A percentile compares a stretch with the other conserved stretches of the same genome.
Conservation (phyloP, 1,140 invertebrate species). For the Zaprionus capensis region DNA sequence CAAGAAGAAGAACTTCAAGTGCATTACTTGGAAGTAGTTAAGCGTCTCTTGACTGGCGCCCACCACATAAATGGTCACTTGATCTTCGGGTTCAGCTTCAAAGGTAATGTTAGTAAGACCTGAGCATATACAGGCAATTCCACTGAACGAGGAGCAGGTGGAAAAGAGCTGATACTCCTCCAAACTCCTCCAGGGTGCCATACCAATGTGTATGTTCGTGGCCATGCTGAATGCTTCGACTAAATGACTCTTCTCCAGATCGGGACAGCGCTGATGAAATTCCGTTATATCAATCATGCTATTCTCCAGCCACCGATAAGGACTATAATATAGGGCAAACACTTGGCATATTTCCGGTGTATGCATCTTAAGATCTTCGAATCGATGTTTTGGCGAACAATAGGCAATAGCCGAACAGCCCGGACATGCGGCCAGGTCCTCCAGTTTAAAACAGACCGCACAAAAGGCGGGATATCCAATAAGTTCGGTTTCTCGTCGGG, state of each 20-base stretch:
- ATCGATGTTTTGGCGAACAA: constrained; percentile 54
- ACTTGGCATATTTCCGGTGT: constrained; percentile 42
- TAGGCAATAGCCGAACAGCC: constrained; percentile 55
- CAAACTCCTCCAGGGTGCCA: constrained; percentile 20
- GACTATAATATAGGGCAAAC: constrained; percentile 46
- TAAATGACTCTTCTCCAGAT: constrained; percentile 36
- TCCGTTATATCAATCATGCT: constrained; percentile 7
- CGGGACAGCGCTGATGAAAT: neutral
- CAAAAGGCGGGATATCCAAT: constrained; percentile 56
- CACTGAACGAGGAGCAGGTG: constrained; percentile 61
- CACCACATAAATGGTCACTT: constrained; percentile 50
- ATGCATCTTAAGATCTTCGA: constrained; percentile 4
- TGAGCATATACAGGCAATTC: constrained; percentile 54
- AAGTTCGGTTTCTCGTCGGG: constrained; percentile 49
- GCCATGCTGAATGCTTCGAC: constrained; percentile 30
- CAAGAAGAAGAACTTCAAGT: constrained; percentile 63
- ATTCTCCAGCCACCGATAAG: constrained; percentile 28
- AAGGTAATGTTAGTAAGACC: constrained; percentile 32
- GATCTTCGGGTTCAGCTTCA: neutral
- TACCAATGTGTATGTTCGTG: constrained; percentile 26
- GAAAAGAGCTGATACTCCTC: constrained; percentile 48
- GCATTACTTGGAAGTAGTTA: constrained; percentile 57
- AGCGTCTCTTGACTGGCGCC: constrained; percentile 47
- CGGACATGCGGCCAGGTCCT: constrained; percentile 16
- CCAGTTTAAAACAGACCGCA: constrained; percentile 47